Conservation (phyloP, 2,888 invertebrate species). For the Oconnorella tubifera region DNA sequence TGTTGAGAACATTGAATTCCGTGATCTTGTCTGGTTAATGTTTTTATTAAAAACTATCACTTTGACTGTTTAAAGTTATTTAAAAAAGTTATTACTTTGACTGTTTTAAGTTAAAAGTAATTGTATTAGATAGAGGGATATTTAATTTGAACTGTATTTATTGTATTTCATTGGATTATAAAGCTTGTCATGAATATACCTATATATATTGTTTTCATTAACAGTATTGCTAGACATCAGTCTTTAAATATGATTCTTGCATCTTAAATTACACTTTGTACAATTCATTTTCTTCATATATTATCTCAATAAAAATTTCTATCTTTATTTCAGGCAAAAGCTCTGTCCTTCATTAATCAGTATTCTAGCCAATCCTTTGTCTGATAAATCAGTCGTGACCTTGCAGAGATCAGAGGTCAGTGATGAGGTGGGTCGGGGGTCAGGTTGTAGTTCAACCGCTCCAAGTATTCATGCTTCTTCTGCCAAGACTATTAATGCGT, state of each 20-base stretch:
- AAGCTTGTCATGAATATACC: no score
- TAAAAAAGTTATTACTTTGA: no score
- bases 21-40: conserved; percentile 55
- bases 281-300: no score
- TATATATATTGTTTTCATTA: no score
- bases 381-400: conserved; percentile 65
- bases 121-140: no score
- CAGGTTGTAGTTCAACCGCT: conserved; percentile 69
- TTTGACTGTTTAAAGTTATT: no score
- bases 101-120: no score
- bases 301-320: no score
- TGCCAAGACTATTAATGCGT: conserved; percentile 85
- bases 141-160: not conserved
- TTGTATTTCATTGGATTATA: conserved; percentile 3
- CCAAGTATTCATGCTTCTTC: conserved; percentile 77
- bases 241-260: no score
- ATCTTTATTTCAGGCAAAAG: conserved; percentile 85
- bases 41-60: no score
- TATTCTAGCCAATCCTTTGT: conserved; percentile 80
- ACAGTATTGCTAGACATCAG: no score
- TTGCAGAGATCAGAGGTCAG: conserved; percentile 54
- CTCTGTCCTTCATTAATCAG: conserved; percentile 85
- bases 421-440: conserved; percentile 64
- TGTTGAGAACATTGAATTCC: conserved; percentile 42
- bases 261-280: no score